A percentile compares a stretch with the other conserved stretches of the same genome.
phyloP scores from a whole-genome alignment of 2,797 vertebrate genomes.

The Coregonus suidteri region DNA sequence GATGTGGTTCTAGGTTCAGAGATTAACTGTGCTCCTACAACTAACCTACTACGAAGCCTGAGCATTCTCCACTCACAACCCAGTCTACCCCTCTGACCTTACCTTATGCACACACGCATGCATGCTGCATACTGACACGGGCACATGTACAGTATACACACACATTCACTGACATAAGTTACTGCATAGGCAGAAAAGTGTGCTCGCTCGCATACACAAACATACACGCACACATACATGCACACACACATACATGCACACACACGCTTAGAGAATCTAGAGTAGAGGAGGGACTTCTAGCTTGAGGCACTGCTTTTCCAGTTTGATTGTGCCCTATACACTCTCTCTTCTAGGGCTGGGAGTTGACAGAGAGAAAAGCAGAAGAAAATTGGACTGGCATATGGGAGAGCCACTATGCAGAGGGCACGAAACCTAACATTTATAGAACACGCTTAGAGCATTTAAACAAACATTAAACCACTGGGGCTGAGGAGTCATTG shows the following conservation, averaged over 20 bases:
- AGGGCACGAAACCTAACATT: conserved; percentile 13
- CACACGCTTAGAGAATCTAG: conserved; percentile 17
- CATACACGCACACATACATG: conserved; percentile 17
- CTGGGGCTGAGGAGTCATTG: conserved; percentile 13
- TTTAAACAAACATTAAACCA: conserved; percentile 32
- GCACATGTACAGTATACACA: neutral
- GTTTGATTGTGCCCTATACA: conserved; percentile 36
- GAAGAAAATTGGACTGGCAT: conserved; percentile 6
- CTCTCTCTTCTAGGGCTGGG: conserved; percentile 16
- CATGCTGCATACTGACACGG: neutral
- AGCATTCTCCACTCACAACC: neutral
- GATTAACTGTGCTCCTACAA: neutral
- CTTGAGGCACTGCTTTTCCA: conserved; percentile 26
- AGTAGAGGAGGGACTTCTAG: neutral
- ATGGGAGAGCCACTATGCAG: conserved; percentile 31
- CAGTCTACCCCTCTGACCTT: neutral
- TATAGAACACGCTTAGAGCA: conserved; percentile 33
- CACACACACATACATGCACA: conserved; percentile 17
- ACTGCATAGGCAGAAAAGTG: neutral
- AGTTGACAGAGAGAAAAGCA: neutral
- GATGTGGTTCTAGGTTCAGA: neutral
- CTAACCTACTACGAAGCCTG: neutral
- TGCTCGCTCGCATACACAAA: conserved; percentile 5
- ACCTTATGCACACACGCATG: neutral
- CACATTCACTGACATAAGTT: neutral